Conservation (phyloP, 2,888 invertebrate genomes). For the Digitonthophagus gazella region DNA sequence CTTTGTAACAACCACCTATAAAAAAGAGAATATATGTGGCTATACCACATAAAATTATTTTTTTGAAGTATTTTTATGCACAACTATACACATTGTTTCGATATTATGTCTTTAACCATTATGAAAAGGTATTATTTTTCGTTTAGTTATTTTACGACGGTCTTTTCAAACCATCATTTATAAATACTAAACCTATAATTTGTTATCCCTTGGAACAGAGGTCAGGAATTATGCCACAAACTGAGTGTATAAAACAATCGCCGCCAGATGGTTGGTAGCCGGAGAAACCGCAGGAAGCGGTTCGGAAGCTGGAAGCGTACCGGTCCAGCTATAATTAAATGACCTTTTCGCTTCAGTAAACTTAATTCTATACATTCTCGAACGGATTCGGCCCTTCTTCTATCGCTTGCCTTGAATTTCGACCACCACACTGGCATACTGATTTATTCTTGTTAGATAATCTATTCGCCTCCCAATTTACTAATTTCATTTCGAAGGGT, state of each 20-base stretch:
- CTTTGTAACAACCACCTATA: no score
- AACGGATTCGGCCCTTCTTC: not conserved
- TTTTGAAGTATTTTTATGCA: no score
- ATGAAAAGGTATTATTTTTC: no score
- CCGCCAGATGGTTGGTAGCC: slow-evolving; percentile 1
- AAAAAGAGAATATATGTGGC: no score
- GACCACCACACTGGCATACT: not conserved
- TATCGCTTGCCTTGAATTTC: not conserved
- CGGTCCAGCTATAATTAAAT: slow-evolving; percentile 29
- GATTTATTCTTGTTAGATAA: not conserved
- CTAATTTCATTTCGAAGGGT: no score
- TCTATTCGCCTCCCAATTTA: no score
- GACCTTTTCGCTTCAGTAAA: slow-evolving; percentile 29
- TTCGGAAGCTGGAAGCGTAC: slow-evolving; percentile 23
- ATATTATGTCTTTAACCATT: no score
- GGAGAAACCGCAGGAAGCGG: slow-evolving; percentile 11
- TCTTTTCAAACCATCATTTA: not conserved
- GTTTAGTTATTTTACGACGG: no score
- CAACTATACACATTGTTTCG: no score
- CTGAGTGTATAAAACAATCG: slow-evolving; percentile 11
- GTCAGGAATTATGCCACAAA: not conserved
- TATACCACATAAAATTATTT: no score
- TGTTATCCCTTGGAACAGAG: not conserved
- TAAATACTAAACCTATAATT: not conserved
- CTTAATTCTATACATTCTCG: slow-evolving; percentile 28